Evolutionary conservation across 2,888 invertebrate species (phyloP).

Genomic region (Uloborus plumipes): DNA sequence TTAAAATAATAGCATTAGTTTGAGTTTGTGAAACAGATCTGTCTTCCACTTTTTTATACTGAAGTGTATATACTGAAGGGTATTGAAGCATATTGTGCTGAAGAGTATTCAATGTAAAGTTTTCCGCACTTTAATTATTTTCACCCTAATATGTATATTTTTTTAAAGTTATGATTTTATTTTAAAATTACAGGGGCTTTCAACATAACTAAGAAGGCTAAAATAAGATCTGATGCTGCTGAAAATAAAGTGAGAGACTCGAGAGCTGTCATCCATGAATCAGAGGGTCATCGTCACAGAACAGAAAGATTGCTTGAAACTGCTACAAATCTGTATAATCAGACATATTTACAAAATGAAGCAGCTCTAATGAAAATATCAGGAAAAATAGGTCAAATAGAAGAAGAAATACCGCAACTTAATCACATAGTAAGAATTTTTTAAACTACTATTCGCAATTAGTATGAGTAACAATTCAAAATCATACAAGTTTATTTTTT

Average conservation of each 20-base stretch:
- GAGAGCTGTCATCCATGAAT: constrained; percentile 73
- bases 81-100: too few relatives aligned
- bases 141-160: not conserved
- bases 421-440: constrained; percentile 80
- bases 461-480: too few relatives aligned
- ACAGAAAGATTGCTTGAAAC: constrained; percentile 78
- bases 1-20: too few relatives aligned
- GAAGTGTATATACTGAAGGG: too few relatives aligned
- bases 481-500: not conserved
- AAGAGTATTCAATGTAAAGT: not conserved
- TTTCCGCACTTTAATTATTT: not conserved
- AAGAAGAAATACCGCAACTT: constrained; percentile 83
- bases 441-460: not conserved
- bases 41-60: too few relatives aligned
- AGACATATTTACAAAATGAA: constrained; percentile 81
- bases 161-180: not conserved
- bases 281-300: constrained; percentile 78
- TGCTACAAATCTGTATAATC: constrained; percentile 76
- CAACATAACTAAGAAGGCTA: constrained; percentile 87
- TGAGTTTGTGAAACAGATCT: too few relatives aligned
- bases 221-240: constrained; percentile 75
- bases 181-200: constrained; percentile 77
- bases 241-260: constrained; percentile 72
- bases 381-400: constrained; percentile 78
- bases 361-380: constrained; percentile 79